phyloP scores from a whole-genome alignment of 2,113 vertebrate species.

The Heterochromis multidens region DNA sequence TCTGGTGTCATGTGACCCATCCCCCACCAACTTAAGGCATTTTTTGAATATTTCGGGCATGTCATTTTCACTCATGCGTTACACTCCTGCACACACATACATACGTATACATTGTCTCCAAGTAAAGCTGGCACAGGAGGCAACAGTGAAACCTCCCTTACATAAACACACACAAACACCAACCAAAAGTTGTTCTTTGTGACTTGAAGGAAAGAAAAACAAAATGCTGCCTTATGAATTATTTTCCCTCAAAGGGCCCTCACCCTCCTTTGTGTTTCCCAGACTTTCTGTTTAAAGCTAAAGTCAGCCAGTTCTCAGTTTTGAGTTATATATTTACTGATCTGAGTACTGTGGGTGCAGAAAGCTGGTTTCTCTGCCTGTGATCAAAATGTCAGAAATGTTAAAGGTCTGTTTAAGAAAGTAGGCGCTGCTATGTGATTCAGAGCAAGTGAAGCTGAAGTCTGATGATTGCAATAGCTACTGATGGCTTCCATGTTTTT shows the following conservation, averaged over 20 bases:
- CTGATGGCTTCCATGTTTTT: background rate
- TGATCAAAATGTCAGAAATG: background rate
- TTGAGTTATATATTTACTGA: background rate
- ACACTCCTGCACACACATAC: background rate
- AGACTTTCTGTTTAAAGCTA: background rate
- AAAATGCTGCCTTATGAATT: background rate
- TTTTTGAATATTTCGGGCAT: conserved; percentile 60
- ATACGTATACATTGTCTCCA: background rate
- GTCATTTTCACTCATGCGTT: conserved; percentile 46
- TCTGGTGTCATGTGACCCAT: conserved; percentile 60
- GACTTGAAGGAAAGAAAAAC: background rate
- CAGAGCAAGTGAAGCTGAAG: background rate
- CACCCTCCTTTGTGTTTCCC: background rate
- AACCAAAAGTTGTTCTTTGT: background rate
- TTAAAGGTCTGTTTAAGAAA: background rate
- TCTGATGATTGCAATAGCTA: background rate
- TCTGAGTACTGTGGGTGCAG: background rate
- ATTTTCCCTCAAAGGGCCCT: background rate
- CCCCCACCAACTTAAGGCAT: conserved; percentile 65
- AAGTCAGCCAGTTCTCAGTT: background rate
- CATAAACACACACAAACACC: background rate
- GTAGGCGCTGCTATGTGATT: background rate
- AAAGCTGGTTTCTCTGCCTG: background rate
- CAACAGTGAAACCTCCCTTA: background rate
- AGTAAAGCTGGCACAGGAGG: background rate